A percentile compares a stretch with the other conserved stretches of the same genome.
Conservation (phyloP, 2,113 vertebrate genomes). For the Rallus limicola region DNA sequence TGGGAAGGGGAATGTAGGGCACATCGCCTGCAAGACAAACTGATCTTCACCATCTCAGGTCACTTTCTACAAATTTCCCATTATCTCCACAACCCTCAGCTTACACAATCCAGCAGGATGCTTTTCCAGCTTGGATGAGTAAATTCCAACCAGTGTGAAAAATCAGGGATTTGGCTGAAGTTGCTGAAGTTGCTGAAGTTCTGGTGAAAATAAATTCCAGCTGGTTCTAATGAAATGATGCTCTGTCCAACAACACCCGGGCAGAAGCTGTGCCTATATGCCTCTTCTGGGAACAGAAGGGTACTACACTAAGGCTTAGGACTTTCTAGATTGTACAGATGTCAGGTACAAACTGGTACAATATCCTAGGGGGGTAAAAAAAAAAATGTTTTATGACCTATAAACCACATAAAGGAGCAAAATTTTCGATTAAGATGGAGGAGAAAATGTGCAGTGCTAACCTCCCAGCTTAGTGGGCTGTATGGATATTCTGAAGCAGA, state of each 20-base stretch:
- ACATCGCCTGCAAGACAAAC: background rate
- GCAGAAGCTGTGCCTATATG: background rate
- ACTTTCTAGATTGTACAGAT: background rate
- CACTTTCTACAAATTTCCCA: background rate
- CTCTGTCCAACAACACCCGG: background rate
- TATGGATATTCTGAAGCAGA: background rate
- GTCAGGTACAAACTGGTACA: background rate
- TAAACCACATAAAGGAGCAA: background rate
- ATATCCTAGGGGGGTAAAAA: background rate
- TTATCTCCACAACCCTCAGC: background rate
- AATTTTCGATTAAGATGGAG: background rate
- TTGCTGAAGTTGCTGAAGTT: background rate
- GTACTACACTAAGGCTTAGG: background rate
- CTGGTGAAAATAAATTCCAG: background rate
- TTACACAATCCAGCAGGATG: fast-evolving
- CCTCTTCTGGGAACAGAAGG: background rate
- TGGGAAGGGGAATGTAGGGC: background rate
- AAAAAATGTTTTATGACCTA: background rate
- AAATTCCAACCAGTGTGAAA: background rate
- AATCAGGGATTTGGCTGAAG: background rate
- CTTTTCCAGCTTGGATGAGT: background rate
- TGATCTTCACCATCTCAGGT: background rate
- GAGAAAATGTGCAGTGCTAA: background rate
- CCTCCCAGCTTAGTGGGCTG: background rate
- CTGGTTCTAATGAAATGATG: background rate